Base-by-base conservation (phyloP, 2,888 invertebrate genomes). In the Chymomyza amoena region DNA sequence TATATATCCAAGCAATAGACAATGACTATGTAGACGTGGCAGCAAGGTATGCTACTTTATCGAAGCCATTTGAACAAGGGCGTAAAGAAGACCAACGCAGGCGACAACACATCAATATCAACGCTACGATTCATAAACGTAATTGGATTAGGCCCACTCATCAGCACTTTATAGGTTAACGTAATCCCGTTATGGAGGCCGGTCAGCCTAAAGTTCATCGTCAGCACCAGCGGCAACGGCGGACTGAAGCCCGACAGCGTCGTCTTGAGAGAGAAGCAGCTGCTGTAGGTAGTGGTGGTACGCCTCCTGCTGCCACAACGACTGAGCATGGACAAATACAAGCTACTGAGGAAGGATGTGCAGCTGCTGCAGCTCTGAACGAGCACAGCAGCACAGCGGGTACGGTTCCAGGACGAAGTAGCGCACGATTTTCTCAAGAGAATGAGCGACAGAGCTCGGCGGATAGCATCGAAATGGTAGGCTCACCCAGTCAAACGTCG, bases 181-280 rank as follows among this genome's bases (percentile, higher is more conserved):
- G 6, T 20, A n/a, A 20, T 25, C 2, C 69, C 50, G 39, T 39
- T 61, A 91, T 92, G 91, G 92, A 92, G 81, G 84, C 88, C 66
- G 85, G 89, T n/a, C 80, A 80, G 76, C 90, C 91, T 78, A 92
- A 92, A 88, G 91, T 92, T 79, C 92, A 92, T 88, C 90, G 90
- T 70, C 91, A 91, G 81, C 91, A 90, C 72, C 90, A 90, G 76
- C 90, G 91, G 67, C 91, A 91, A 70, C 86, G 90, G 13, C 89
- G 89, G 72, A 89, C 90, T 32, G 90, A 89, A 76, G 90, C 90
- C 50, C 88, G 91, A 57, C 89, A 91, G 74, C 89, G 90, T 52
- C 90, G 89, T 3, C 76, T 89, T 73, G 89, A 89, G 54, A 84
- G 90, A 16, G 89, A 80, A 73, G 89, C 82, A 64, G 88, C 76